These are phyloP conservation scores for Amorpha juglandis DNA, from an alignment of 2,888 invertebrate species.

Conservation along the genomic window DNA sequence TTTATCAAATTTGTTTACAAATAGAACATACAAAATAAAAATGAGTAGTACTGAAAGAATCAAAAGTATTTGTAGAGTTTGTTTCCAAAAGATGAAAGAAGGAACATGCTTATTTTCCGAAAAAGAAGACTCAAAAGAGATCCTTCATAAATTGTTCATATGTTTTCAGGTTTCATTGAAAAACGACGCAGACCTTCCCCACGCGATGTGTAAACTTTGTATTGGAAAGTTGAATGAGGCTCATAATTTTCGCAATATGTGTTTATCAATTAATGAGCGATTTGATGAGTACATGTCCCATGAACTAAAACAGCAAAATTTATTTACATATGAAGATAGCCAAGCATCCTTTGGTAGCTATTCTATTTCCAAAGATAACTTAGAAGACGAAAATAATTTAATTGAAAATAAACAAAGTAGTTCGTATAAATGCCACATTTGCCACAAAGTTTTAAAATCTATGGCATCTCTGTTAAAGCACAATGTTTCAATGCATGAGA, in stretches of 20 bases:
- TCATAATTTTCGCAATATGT: conserved; percentile 63
- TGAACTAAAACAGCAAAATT: conserved; percentile 26
- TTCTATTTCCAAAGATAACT: conserved; percentile 8
- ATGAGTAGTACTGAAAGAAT: background rate
- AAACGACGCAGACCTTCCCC: conserved; percentile 54
- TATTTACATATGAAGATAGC: background rate
- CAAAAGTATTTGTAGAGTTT: conserved; percentile 58
- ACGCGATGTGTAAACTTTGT: conserved; percentile 61
- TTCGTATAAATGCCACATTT: conserved; percentile 51
- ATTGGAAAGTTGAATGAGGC: conserved; percentile 58
- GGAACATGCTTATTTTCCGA: conserved; percentile 49
- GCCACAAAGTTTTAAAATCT: conserved; percentile 64
- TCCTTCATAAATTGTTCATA: conserved; percentile 56
- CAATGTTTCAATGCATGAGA: conserved; percentile 67
- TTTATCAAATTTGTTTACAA: too few species aligned
- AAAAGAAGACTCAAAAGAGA: conserved; percentile 46
- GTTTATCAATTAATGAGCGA: conserved; percentile 60
- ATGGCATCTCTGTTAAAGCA: conserved; percentile 64
- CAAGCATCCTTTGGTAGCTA: conserved; percentile 14
- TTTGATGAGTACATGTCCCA: conserved; percentile 39
- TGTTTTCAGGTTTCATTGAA: conserved; percentile 65
- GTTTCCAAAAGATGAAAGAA: conserved; percentile 49
- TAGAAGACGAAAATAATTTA: conserved; percentile 29
- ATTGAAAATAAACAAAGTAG: background rate
- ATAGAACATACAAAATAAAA: background rate